These are phyloP conservation scores for Poeciliopsis paucimaculata DNA, from an alignment of 2,797 vertebrate species.

Conservation along the genomic window DNA sequence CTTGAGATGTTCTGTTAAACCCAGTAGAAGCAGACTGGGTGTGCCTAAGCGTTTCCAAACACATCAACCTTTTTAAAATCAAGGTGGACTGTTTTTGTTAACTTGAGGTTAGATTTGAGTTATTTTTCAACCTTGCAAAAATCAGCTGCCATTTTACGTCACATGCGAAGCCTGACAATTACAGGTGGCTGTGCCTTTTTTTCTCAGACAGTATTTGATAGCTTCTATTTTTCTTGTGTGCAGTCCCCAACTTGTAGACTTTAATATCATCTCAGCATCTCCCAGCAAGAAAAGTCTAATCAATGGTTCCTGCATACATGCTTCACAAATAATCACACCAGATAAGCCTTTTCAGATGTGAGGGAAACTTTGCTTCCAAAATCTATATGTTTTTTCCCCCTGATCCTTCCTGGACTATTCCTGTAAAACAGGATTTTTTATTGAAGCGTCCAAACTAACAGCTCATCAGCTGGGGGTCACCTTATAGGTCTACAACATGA, in stretches of 20 bases:
- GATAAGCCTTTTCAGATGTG: background rate
- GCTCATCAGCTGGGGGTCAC: constrained; percentile 55
- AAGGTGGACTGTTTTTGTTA: background rate
- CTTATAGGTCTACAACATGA: constrained; percentile 53
- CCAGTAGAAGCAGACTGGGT: background rate
- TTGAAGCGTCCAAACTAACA: constrained; percentile 32
- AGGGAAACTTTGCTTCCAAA: background rate
- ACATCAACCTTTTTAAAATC: background rate
- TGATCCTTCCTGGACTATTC: background rate
- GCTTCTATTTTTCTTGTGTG: background rate
- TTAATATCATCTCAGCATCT: background rate
- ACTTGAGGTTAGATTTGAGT: background rate
- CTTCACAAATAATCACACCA: background rate
- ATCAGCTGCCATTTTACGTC: background rate
- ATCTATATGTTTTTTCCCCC: background rate
- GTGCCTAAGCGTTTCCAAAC: background rate
- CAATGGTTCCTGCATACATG: background rate
- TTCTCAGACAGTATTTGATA: background rate
- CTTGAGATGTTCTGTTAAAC: background rate
- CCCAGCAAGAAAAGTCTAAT: background rate
- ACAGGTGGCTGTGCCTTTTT: background rate
- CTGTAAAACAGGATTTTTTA: background rate
- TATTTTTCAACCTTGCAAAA: background rate
- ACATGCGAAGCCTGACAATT: background rate
- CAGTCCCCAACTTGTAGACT: background rate